Evolutionary conservation across 2,888 invertebrate species (phyloP).

Genomic region (Gryllus longicercus): DNA sequence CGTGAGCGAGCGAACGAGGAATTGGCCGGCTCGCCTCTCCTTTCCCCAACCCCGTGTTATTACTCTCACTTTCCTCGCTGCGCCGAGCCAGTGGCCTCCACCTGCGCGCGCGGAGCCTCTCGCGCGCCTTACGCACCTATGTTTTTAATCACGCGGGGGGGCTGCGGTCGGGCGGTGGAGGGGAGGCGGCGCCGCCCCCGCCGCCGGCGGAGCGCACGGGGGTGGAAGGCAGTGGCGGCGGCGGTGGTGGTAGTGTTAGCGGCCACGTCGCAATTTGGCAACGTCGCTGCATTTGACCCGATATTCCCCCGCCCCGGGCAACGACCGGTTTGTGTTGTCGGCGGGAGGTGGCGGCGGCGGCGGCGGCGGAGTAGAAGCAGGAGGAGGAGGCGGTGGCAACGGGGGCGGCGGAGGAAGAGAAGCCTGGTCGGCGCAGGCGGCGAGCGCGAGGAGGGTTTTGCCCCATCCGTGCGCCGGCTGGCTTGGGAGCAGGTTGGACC

Average conservation of each 20-base stretch:
- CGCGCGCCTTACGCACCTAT: too few relatives aligned
- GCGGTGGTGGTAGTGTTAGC: constrained; percentile 12
- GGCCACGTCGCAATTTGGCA: constrained; percentile 27
- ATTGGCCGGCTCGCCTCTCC: too few relatives aligned
- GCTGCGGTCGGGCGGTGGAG: neutral
- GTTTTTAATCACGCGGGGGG: neutral
- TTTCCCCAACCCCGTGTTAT: too few relatives aligned
- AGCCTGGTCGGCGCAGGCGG: neutral
- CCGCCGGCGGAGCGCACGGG: neutral
- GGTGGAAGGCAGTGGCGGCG: neutral
- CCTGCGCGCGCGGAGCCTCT: too few relatives aligned
- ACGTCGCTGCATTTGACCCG: constrained; percentile 30
- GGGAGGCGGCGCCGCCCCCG: neutral
- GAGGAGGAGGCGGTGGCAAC: neutral
- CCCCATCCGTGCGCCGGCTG: neutral
- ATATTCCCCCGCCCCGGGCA: constrained; percentile 28
- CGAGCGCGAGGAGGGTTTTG: neutral
- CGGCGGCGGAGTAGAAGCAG: neutral
- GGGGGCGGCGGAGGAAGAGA: neutral
- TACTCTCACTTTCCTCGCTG: too few relatives aligned
- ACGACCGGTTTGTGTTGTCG: constrained; percentile 29
- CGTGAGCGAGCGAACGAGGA: too few relatives aligned
- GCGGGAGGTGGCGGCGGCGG: neutral
- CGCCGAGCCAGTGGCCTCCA: too few relatives aligned
- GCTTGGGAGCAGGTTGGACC: neutral